Evolutionary conservation across 2,888 invertebrate species (phyloP).

Genomic region (Coleophora flavipennella): DNA sequence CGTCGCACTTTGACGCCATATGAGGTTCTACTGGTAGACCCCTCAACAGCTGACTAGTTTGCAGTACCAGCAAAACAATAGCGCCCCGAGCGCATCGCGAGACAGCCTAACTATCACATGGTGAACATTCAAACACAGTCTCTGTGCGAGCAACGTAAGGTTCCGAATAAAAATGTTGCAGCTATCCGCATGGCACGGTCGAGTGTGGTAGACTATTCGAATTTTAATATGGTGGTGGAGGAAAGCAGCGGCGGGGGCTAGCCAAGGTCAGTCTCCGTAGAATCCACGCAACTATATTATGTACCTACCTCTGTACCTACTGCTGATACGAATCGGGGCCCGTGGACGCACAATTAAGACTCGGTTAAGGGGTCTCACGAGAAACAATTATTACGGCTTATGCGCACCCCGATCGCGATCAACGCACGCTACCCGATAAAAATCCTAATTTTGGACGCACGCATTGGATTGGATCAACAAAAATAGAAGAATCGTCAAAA

Average conservation of each 20-base stretch:
- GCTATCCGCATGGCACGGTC: constrained; percentile 54
- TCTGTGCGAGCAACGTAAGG: constrained; percentile 34
- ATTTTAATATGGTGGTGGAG: constrained; percentile 47
- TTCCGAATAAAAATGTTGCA: constrained; percentile 25
- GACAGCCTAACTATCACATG: constrained; percentile 27
- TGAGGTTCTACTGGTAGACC: constrained; percentile 41
- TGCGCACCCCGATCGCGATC: constrained; percentile 35
- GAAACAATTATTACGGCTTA: constrained; percentile 47
- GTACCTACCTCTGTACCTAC: constrained; percentile 13
- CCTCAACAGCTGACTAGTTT: constrained; percentile 66
- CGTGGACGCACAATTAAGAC: constrained; percentile 42
- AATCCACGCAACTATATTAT: constrained; percentile 51
- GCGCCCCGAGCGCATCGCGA: constrained; percentile 18
- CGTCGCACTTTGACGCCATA: constrained; percentile 35
- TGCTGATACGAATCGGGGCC: constrained; percentile 47
- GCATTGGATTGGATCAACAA: constrained; percentile 40
- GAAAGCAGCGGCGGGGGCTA: constrained; percentile 23
- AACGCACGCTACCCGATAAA: constrained; percentile 54
- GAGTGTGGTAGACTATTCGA: constrained; percentile 56
- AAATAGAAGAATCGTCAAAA: constrained; percentile 27
- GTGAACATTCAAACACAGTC: constrained; percentile 30
- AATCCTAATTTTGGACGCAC: constrained; percentile 42
- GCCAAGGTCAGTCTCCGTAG: constrained; percentile 60
- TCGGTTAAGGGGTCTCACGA: constrained; percentile 42
- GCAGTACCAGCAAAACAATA: constrained; percentile 59